Base-by-base conservation (phyloP, 37 sponge, comb jelly and placozoan species). In the Theonella swinhoei region DNA sequence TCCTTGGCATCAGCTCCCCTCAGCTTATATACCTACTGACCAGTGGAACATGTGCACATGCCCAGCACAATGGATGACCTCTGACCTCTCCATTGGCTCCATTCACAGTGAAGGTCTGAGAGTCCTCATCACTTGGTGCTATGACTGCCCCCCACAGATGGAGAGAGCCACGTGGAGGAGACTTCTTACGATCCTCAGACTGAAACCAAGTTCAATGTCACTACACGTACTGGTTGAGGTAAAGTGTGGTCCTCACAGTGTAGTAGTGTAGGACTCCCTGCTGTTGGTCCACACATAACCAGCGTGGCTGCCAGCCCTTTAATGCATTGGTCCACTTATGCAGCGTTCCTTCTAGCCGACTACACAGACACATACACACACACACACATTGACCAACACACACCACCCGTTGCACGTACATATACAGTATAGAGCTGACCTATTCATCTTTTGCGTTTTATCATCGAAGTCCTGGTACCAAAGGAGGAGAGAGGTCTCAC, bases 81-180 rank as follows among this genome's bases (percentile, higher is more conserved):
- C n/a, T n/a, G 36, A 79, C 64, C 63, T 92, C 93, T 29, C 82
- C 87, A 70, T 91, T 95, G n/a, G 93, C 76, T 17, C 90, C 90
- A 43, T 80, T 83, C 42, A 95, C 60, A 7, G 75, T 38, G 71
- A 95, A 95, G 32, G 96, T 60, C 66, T 92, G 96, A 17, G 96
- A 82, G 76, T 95, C 96, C 61, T 95, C 96, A 11, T 95, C 96
- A 82, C 93, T 91, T 0, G 93, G 96, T n/a, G 94, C 88, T 1
- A 95, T 70, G 77, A 84, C 84, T 9, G 96, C 96, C 19, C 96
- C 96, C 88, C 93, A 92, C 41, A 94, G 58, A 25, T 83, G 85
- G 4, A 94, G 74, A 38, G 88, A 94, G 3, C 87, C 94, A 76
- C 91, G 62, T 41, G 94, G 91, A 31, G 94, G 85, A 1, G 80